These are phyloP conservation scores for Agelaius phoeniceus DNA, from an alignment of 2,113 vertebrate species.

Conservation along the genomic window DNA sequence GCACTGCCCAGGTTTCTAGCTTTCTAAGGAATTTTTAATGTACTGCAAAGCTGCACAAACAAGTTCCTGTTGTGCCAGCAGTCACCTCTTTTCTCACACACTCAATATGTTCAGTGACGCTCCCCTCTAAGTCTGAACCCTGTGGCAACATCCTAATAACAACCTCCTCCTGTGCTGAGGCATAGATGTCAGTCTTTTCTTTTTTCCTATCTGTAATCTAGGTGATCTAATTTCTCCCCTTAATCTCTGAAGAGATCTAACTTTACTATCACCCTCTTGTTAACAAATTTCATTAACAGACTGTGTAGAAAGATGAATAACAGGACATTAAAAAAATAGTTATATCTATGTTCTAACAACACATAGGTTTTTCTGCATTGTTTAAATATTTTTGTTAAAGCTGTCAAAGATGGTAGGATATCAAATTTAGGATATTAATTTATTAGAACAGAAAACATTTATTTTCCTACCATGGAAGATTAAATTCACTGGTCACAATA, in stretches of 20 bases:
- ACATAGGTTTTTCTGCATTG: background rate
- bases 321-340: background rate
- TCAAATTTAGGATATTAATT: background rate
- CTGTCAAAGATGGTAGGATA: background rate
- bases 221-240: background rate
- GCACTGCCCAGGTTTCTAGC: background rate
- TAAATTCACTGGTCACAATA: background rate
- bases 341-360: background rate
- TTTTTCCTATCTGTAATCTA: background rate
- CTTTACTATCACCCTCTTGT: background rate
- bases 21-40: background rate
- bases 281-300: slow-evolving; percentile 7
- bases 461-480: background rate
- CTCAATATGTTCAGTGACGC: rapidly evolving
- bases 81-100: background rate
- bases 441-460: background rate
- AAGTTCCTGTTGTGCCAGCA: background rate
- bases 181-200: background rate
- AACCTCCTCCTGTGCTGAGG: background rate
- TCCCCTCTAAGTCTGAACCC: background rate
- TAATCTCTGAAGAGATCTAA: background rate
- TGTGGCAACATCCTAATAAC: rapidly evolving
- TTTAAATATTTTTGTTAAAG: background rate
- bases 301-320: background rate
- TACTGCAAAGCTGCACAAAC: background rate